Evolutionary conservation across 2,797 vertebrate species (phyloP).

Genomic region (Neoniphon sammara): DNA sequence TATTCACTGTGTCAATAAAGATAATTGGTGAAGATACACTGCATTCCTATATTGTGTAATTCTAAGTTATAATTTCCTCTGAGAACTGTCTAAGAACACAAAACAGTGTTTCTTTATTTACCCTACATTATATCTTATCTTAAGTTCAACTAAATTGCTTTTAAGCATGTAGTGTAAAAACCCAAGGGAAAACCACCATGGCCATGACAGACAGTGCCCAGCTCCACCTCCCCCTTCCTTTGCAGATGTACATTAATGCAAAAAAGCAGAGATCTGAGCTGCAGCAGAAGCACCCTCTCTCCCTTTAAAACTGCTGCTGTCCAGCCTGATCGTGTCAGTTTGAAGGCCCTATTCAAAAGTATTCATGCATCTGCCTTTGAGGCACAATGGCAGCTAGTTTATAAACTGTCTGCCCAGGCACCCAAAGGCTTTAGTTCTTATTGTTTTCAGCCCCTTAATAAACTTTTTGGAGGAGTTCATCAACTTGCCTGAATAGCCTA

Average conservation of each 20-base stretch:
- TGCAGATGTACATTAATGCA: slow-evolving; percentile 94
- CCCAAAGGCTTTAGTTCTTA: slow-evolving; percentile 90
- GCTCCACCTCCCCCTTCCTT: slow-evolving; percentile 53
- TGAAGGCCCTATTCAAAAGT: slow-evolving; percentile 96
- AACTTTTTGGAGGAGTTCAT: slow-evolving; percentile 99
- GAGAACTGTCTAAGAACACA: slow-evolving; percentile 13
- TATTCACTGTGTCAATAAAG: slow-evolving; percentile 19
- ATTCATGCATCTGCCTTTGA: slow-evolving; percentile 96
- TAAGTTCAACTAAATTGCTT: slow-evolving; percentile 6
- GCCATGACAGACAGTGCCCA: slow-evolving; percentile 56
- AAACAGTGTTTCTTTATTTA: neutral
- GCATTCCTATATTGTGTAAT: neutral
- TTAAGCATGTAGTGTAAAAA: slow-evolving; percentile 24
- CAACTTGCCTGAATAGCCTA: slow-evolving; percentile 96
- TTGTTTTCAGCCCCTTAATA: slow-evolving; percentile 98
- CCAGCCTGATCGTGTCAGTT: slow-evolving; percentile 98
- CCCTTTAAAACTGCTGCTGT: slow-evolving; percentile 94
- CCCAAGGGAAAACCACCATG: slow-evolving; percentile 36
- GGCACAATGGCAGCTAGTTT: slow-evolving; percentile 95
- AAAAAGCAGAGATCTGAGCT: slow-evolving; percentile 81
- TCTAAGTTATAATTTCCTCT: neutral
- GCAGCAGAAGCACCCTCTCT: slow-evolving; percentile 81
- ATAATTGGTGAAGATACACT: neutral
- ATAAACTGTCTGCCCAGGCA: slow-evolving; percentile 95
- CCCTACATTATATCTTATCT: neutral